Conservation (phyloP, 1,140 invertebrate species). For the Microvelia longipes region DNA sequence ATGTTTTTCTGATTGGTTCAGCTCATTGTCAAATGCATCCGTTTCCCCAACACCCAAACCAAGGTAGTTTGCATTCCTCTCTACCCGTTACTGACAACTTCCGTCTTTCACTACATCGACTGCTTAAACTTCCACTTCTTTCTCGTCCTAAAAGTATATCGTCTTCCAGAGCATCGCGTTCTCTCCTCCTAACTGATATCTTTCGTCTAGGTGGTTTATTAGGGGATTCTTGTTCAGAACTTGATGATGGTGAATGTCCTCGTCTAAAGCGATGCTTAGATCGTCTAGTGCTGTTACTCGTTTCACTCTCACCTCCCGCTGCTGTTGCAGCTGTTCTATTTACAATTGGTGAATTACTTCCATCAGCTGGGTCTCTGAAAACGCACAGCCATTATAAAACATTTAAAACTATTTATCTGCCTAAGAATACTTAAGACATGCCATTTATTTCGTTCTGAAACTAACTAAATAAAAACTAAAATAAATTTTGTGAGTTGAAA, state of each 20-base stretch:
- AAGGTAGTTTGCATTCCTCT: constrained; percentile 29
- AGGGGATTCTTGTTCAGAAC: constrained; percentile 23
- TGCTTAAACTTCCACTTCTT: constrained; percentile 23
- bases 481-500: too few species aligned
- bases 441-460: too few species aligned
- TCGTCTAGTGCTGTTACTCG: constrained; percentile 6
- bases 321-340: not conserved
- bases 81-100: constrained; percentile 23
- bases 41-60: constrained; percentile 38
- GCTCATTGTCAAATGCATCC: constrained; percentile 29
- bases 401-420: too few species aligned
- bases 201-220: constrained; percentile 18
- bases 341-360: not conserved
- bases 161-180: constrained; percentile 5
- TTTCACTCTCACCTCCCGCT: not conserved
- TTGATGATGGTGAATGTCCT: constrained; percentile 18
- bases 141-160: constrained; percentile 17
- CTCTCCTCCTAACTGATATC: constrained; percentile 11
- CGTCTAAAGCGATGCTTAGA: constrained; percentile 5
- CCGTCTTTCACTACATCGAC: constrained; percentile 19
- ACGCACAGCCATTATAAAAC: too few species aligned
- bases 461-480: too few species aligned
- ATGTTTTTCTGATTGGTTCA: not conserved
- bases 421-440: too few species aligned
- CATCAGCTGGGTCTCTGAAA: not conserved